phyloP scores from a whole-genome alignment of 2,113 vertebrate species.

The Brachyistius frenatus region DNA sequence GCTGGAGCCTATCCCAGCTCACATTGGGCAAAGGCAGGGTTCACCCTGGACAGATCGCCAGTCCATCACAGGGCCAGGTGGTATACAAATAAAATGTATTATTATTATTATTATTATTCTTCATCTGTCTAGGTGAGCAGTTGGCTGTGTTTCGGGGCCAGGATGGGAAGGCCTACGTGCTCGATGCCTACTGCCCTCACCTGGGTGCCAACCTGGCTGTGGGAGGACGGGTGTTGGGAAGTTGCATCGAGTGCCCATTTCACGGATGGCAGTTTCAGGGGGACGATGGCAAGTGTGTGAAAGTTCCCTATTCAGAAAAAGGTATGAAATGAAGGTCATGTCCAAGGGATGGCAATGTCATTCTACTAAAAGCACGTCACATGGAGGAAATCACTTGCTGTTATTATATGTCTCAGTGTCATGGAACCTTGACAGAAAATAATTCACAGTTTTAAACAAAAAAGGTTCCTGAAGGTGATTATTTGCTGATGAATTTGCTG shows the following conservation, averaged over 20 bases:
- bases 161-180: constrained; percentile 79
- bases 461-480: too few relatives aligned
- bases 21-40: too few relatives aligned
- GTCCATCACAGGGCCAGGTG: too few relatives aligned
- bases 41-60: too few relatives aligned
- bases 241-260: constrained; percentile 87
- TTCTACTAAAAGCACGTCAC: background rate
- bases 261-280: constrained; percentile 89
- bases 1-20: too few relatives aligned
- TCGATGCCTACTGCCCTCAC: constrained; percentile 88
- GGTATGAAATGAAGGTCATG: constrained; percentile 57
- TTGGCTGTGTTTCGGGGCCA: constrained; percentile 78
- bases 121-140: constrained; percentile 76
- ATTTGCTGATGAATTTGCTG: background rate
- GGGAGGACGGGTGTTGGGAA: constrained; percentile 83
- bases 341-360: background rate
- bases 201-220: constrained; percentile 85
- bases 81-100: too few relatives aligned
- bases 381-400: background rate
- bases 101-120: too few relatives aligned
- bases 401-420: background rate
- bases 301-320: constrained; percentile 84
- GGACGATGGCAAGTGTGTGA: constrained; percentile 83
- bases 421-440: background rate
- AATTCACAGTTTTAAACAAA: too few relatives aligned